Percentiles rank a stretch among this genome's conserved stretches.
Conservation (phyloP, 1,140 invertebrate genomes). For the Nymphalis io region DNA sequence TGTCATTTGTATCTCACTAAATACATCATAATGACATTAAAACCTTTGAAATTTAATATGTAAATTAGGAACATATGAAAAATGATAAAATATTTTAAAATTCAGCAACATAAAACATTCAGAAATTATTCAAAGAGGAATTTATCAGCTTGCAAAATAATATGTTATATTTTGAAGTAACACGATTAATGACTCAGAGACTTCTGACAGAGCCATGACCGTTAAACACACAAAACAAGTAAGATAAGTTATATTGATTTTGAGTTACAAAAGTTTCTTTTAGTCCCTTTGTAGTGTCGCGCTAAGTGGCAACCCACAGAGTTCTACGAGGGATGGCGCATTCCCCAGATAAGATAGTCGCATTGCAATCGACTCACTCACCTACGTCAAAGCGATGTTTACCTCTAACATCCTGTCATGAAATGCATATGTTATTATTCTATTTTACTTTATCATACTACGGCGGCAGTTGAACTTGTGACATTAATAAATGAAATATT, state of each 20-base stretch:
- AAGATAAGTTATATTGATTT: conserved; percentile 65
- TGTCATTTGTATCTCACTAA: neutral
- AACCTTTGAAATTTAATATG: neutral
- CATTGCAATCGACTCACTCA: conserved; percentile 69
- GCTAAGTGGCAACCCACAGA: conserved; percentile 66
- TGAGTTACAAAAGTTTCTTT: conserved; percentile 60
- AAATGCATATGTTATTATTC: conserved; percentile 9
- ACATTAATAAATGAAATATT: conserved; percentile 5
- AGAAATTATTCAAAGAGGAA: neutral
- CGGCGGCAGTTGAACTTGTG: conserved; percentile 4
- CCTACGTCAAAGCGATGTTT: conserved; percentile 30
- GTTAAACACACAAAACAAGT: conserved; percentile 51
- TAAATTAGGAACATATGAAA: neutral
- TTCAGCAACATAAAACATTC: too few species aligned
- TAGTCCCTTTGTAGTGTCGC: conserved; percentile 52
- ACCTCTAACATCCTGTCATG: conserved; percentile 30
- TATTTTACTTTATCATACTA: neutral
- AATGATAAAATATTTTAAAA: too few species aligned
- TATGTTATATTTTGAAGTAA: conserved; percentile 4
- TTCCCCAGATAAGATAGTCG: conserved; percentile 73
- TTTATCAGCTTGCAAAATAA: conserved; percentile 17
- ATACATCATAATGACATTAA: neutral
- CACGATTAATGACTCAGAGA: conserved; percentile 24
- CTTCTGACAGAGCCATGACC: conserved; percentile 14
- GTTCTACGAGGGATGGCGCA: conserved; percentile 61